Evolutionary conservation across 2,888 invertebrate species (phyloP), one percentile per base, ranked within the genome.

Genomic region (Caenorhabditis wallacei): DNA sequence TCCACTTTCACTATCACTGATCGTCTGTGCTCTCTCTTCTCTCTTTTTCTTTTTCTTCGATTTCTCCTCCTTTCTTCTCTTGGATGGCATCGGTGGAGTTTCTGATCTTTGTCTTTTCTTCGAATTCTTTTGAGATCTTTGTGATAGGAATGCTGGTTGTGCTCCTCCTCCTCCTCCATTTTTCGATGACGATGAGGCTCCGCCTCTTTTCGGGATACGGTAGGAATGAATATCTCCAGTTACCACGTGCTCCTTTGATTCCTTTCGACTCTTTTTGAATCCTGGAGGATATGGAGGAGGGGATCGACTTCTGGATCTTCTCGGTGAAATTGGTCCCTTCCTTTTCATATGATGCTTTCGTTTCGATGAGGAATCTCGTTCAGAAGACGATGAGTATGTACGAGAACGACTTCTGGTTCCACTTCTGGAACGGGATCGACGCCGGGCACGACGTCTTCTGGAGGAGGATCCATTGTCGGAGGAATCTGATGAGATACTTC

Each of bases 211-310:
- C 61, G 78, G 78, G 30, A 78, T 78, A 5, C 40, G 30, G n/a
- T 78, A 78, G 7, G 43, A 13, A 18, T 78, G 78, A 46, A 78
- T 78, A 24, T 78, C 78, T 11, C 78, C 78, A 0, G 59, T 69
- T 2, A 69, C 43, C 43, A 76, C 2, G 7, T 59, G 43, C 26
- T 76, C 48, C 30, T 69, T 20, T 37, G 30, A 46, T 16, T 24
- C 20, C 26, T 22, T 57, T 66, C 40, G 68, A 35, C 43, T 43
- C 22, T 69, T 40, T 13, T 40, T 24, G 11, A 43, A 22, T 48
- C 82, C 82, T 2, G 76, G 66, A 10, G 82, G 82, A 54, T 82
- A 82, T 16, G 82, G 78, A 7, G 82, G 82, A 5, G 82, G 82
- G 0, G 82, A 79, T 0, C 79, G 56, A 13, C 59, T 70, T 53